Evolutionary conservation across 2,797 vertebrate genomes (phyloP), one percentile per base, ranked within the genome.

Genomic region (Botia kubotai): DNA sequence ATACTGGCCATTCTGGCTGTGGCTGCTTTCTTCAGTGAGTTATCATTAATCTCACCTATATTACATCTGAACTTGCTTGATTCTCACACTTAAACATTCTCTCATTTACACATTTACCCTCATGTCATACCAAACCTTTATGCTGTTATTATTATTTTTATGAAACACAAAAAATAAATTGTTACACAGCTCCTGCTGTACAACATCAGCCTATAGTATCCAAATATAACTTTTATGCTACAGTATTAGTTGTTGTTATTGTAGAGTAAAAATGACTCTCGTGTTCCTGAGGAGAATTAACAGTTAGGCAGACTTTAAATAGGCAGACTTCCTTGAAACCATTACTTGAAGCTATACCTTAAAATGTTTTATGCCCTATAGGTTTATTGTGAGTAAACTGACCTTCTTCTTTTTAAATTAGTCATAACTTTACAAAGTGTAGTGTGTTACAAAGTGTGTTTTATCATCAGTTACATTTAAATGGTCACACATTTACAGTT

Each of bases 11-110:
- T 93, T 70, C 63, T 94, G 79, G 87, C 3, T 53, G 91, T 89
- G 0, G 86, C 90, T n/a, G 92, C 48, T 14, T 94, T 87, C 79
- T 94, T 95, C 13, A 80, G 94, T 95, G 85, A 94, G 93, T 91
- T 55, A 11, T 13, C 0, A 58, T 58, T 17, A 68, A 17, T 19
- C 17, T 12, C 6, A 16, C 43, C 8, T 43, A 14, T 7, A 21
- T 52, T 8, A 68, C 10, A n/a, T 50, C 11, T 52, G 0, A 63
- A 26, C 13, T 14, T 23, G 12, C 13, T 14, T 23, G 12, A 21
- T 12, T 58, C 2, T 23, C 10, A 58, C 57, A 23, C 2, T 46
- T 46, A 23, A 11, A 23, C 12, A 12, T 13, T 4, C 7, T 19
- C 6, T 19, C 8, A 23, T 23, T n/a, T 21, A 4, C 11, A 33